A percentile compares a stretch with the other conserved stretches of the same genome.
phyloP scores from a whole-genome alignment of 2,113 vertebrate genomes.

The Erpornis zantholeuca region DNA sequence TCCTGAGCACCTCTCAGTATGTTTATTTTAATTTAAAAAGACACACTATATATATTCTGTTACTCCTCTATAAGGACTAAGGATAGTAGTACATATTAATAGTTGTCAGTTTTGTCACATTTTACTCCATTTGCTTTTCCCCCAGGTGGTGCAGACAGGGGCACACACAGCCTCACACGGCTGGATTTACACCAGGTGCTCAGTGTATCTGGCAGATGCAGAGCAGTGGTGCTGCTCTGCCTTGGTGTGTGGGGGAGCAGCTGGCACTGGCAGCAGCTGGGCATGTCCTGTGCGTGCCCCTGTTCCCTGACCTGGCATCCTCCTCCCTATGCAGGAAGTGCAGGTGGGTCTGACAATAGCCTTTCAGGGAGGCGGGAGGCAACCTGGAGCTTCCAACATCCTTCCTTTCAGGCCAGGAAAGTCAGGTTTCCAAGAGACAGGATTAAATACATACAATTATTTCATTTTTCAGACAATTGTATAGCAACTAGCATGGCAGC shows the following conservation, averaged over 20 bases:
- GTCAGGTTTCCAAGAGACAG: neutral
- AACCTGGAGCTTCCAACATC: neutral
- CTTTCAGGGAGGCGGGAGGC: neutral
- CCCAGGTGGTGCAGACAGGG: neutral
- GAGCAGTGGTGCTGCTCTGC: neutral
- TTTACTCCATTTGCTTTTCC: neutral
- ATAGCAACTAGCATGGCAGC: neutral
- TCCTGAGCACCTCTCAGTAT: neutral
- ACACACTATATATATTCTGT: neutral
- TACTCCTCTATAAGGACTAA: neutral
- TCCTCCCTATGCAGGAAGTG: neutral
- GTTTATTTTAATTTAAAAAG: neutral
- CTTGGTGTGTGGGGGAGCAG: neutral
- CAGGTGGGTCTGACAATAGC: neutral
- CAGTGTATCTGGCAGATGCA: neutral
- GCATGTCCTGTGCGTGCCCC: accelerated
- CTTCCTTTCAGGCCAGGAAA: neutral
- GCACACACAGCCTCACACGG: no score
- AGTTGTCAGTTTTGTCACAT: neutral
- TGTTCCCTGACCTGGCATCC: neutral
- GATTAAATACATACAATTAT: neutral
- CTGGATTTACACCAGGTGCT: neutral
- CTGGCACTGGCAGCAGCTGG: accelerated
- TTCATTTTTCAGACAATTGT: neutral
- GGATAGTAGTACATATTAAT: neutral